Conservation (phyloP, 2,113 vertebrate genomes). For the Orycteropus afer region DNA sequence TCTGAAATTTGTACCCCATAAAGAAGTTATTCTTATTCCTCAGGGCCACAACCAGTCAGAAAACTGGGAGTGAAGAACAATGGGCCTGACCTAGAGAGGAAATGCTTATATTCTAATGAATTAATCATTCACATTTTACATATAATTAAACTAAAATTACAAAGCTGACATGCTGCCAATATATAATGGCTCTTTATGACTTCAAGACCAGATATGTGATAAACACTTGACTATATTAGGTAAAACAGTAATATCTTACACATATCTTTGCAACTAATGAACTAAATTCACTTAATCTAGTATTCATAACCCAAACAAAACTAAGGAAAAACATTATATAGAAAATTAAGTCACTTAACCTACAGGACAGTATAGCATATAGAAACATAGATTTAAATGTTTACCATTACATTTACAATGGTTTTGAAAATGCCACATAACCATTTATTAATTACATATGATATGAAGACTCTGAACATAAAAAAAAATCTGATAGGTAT, state of each 20-base stretch:
- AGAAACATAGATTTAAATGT: slow-evolving; percentile 43
- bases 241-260: slow-evolving; percentile 6
- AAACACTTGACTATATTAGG: neutral
- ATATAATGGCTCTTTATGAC: neutral
- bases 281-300: slow-evolving; percentile 36
- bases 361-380: neutral
- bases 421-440: slow-evolving; percentile 28
- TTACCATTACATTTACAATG: slow-evolving; percentile 20
- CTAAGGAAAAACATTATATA: slow-evolving; percentile 41
- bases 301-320: slow-evolving; percentile 30
- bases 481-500: neutral
- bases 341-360: slow-evolving; percentile 39
- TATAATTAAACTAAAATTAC: slow-evolving; percentile 24
- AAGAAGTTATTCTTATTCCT: neutral
- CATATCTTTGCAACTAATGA: neutral
- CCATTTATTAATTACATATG: neutral
- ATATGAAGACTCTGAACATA: neutral
- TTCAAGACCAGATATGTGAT: slow-evolving; percentile 13
- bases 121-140: neutral
- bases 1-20: neutral
- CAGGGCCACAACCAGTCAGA: neutral
- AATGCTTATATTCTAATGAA: neutral
- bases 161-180: neutral
- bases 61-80: neutral
- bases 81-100: neutral